These are phyloP conservation scores for Tadarida brasiliensis DNA, from an alignment of 2,797 vertebrate genomes.

Conservation along the genomic window DNA sequence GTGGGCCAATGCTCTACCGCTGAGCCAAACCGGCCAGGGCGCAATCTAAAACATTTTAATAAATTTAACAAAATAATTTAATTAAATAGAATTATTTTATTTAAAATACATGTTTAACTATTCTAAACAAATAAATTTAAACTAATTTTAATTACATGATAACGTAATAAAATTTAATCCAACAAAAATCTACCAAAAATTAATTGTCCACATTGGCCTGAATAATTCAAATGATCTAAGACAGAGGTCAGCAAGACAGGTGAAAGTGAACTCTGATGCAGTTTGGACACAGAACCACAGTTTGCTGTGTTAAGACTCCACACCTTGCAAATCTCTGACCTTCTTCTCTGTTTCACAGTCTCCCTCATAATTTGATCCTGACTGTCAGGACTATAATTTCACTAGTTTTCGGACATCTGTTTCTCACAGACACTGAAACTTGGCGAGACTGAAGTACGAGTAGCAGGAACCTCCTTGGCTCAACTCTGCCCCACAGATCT, in stretches of 20 bases:
- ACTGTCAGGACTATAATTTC: not conserved
- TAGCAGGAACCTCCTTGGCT: not conserved
- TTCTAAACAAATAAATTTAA: not conserved
- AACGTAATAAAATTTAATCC: not conserved
- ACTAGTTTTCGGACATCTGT: not conserved
- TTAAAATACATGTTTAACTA: not conserved
- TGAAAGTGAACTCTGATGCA: not conserved
- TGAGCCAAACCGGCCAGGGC: no score
- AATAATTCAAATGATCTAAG: not conserved
- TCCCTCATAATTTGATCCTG: not conserved
- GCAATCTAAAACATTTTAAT: not conserved
- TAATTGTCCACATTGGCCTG: not conserved
- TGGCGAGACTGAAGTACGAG: not conserved
- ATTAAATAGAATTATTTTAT: not conserved
- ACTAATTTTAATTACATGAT: not conserved
- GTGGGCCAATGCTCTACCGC: no score
- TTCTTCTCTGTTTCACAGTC: not conserved
- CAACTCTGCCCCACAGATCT: not conserved
- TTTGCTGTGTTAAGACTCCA: not conserved
- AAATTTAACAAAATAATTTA: not conserved
- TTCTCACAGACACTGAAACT: not conserved
- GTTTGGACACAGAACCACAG: not conserved
- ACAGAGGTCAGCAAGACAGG: not conserved
- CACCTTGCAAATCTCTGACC: not conserved
- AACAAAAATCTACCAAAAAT: slow-evolving; percentile 45